phyloP scores from a whole-genome alignment of 1,140 invertebrate genomes.

The Muscidifurax raptorellus region DNA sequence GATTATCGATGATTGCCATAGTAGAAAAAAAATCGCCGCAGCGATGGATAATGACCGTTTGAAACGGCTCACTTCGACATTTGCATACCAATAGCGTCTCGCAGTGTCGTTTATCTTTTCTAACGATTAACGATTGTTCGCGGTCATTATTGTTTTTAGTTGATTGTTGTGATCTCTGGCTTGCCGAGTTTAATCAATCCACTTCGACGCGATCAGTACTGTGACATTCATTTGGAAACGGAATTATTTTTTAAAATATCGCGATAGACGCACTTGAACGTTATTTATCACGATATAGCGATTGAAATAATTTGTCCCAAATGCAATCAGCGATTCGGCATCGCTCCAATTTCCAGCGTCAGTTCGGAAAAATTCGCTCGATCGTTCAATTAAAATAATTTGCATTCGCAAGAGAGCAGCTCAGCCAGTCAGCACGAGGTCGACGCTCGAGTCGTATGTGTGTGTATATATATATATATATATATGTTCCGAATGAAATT shows the following conservation, averaged over 20 bases:
- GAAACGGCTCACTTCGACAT: not conserved
- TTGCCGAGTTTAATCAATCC: too few species aligned
- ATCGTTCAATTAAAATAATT: constrained; percentile 4
- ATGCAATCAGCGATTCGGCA: not conserved
- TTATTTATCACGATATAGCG: too few species aligned
- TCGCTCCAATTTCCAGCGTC: not conserved
- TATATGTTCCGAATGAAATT: not conserved
- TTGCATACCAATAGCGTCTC: not conserved
- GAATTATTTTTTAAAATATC: too few species aligned
- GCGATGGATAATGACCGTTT: not conserved
- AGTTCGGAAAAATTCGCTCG: not conserved
- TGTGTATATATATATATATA: too few species aligned
- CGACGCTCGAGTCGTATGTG: not conserved
- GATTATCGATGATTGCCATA: constrained; percentile 42
- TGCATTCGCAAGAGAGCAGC: not conserved
- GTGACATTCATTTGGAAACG: too few species aligned
- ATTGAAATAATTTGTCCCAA: not conserved
- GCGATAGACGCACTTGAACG: too few species aligned
- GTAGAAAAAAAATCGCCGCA: constrained; percentile 20
- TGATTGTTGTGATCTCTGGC: too few species aligned
- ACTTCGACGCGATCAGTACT: too few species aligned
- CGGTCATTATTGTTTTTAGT: too few species aligned
- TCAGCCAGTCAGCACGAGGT: not conserved
- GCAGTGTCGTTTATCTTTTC: too few species aligned
- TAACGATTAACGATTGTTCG: too few species aligned